These are phyloP conservation scores for Schizopygopsis malacanthus DNA, from an alignment of 2,797 vertebrate genomes.

Conservation along the genomic window DNA sequence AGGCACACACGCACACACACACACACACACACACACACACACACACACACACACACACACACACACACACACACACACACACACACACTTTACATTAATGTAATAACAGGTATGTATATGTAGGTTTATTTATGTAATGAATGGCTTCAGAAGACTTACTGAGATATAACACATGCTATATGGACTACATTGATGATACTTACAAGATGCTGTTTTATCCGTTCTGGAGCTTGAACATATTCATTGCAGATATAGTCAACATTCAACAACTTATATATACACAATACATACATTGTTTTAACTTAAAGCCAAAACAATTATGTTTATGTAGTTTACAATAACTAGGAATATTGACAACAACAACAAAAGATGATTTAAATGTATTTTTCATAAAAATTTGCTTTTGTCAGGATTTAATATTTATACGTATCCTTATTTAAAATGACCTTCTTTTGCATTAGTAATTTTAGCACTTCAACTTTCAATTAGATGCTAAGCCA, in stretches of 20 bases:
- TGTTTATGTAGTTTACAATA: background rate
- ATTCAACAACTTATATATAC: background rate
- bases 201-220: background rate
- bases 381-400: too few species aligned
- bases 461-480: too few species aligned
- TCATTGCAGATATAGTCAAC: background rate
- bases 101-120: too few species aligned
- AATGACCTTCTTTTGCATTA: too few species aligned
- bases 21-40: too few species aligned
- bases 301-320: background rate
- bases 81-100: too few species aligned
- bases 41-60: too few species aligned
- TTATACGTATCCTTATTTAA: too few species aligned
- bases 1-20: too few species aligned
- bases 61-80: background rate
- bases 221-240: background rate
- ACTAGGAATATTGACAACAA: background rate
- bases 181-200: background rate
- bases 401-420: too few species aligned
- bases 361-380: background rate
- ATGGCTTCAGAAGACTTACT: slow-evolving; percentile 22
- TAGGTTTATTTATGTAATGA: background rate
- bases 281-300: too few species aligned
- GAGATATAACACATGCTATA: slow-evolving; percentile 22
- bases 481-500: too few species aligned